These are phyloP conservation scores for Drosophila gunungcola DNA, from an alignment of 1,140 invertebrate species.

Conservation along the genomic window DNA sequence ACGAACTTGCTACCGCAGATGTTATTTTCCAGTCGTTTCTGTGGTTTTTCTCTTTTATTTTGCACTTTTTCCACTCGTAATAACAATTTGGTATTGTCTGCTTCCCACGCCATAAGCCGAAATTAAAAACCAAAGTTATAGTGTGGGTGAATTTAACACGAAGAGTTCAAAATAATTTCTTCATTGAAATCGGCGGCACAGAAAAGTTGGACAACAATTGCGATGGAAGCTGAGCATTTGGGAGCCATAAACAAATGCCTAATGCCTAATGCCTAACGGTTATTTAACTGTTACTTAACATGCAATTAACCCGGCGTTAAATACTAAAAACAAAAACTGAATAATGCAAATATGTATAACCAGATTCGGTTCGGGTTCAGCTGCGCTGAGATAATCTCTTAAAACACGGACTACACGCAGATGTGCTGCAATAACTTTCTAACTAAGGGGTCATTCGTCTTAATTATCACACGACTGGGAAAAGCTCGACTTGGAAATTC, in stretches of 20 bases:
- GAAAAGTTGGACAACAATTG: slow-evolving; percentile 49
- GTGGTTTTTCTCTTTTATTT: slow-evolving; percentile 13
- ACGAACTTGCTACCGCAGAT: slow-evolving; percentile 50
- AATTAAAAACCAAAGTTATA: slow-evolving; percentile 6
- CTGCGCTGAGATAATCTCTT: slow-evolving; percentile 47
- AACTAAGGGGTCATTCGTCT: slow-evolving; percentile 75
- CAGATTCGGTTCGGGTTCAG: slow-evolving; percentile 50
- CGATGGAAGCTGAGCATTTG: slow-evolving; percentile 59
- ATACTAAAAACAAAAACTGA: slow-evolving; percentile 48
- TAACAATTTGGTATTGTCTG: slow-evolving; percentile 38
- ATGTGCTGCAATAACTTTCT: slow-evolving; percentile 81
- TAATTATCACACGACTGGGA: slow-evolving; percentile 74
- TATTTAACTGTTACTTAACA: slow-evolving; percentile 79
- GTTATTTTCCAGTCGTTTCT: slow-evolving; percentile 24
- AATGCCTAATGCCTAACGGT: slow-evolving; percentile 45
- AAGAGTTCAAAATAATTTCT: slow-evolving; percentile 80
- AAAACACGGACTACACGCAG: slow-evolving; percentile 29
- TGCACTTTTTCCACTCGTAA: slow-evolving; percentile 5
- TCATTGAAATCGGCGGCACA: slow-evolving; percentile 43
- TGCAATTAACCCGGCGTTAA: slow-evolving; percentile 66
- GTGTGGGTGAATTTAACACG: slow-evolving; percentile 55
- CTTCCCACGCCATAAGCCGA: slow-evolving; percentile 62
- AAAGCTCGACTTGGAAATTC: slow-evolving; percentile 61
- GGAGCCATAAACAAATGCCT: slow-evolving; percentile 39
- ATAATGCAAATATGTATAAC: slow-evolving; percentile 75